Base-by-base conservation (phyloP, 37 sponge, comb jelly and placozoan species). In the Oscarella lobularis region DNA sequence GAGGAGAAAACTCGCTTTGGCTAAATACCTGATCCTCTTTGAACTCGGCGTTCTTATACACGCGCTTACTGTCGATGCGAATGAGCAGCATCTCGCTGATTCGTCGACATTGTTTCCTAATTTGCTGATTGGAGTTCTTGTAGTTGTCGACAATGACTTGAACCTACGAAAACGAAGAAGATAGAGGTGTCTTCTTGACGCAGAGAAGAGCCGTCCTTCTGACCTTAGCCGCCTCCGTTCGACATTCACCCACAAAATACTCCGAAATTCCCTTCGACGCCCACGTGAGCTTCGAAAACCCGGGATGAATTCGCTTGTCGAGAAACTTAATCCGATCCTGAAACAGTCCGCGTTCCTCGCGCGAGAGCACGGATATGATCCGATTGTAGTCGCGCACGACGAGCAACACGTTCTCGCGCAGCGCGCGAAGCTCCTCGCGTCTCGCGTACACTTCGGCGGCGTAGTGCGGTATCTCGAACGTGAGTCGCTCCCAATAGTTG, bases 401-500 rank as follows among this genome's bases (percentile, higher is more conserved):
- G 31, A 97, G 86, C 35, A 97, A 73, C 20, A 97, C 94, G 67
- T 97, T 93, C 75, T 97, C 98, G 38, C 98, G 79, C 71, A 93
- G 83, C 31, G 82, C 79, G 0, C 98, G 76, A 38, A 97, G 84
- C 5, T 87, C 82, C 75, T 97, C 98, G 73, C 91, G 81, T 73
- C 68, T 74, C 32, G 81, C 39, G 76, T 93, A 93, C 72, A 97
- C 83, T 67, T 85, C 89, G 2, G 78, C 73, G 2, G 91, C 83
- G 75, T 90, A 97, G 87, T 97, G 94, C 4, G 98, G 98, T 36
- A 93, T 83, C 78, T 97, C 98, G 72, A 97, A 97, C 66, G 87
- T 78, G 72, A 97, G 83, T 32, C 94, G 79, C 83, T 93, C 98
- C 98, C 98, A 97, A 87, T 87, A 93, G 55, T 76, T 73, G 69